Evolutionary conservation across 64 coral and sea anemone genomes (phyloP).

Genomic region (Trachythela sp.): DNA sequence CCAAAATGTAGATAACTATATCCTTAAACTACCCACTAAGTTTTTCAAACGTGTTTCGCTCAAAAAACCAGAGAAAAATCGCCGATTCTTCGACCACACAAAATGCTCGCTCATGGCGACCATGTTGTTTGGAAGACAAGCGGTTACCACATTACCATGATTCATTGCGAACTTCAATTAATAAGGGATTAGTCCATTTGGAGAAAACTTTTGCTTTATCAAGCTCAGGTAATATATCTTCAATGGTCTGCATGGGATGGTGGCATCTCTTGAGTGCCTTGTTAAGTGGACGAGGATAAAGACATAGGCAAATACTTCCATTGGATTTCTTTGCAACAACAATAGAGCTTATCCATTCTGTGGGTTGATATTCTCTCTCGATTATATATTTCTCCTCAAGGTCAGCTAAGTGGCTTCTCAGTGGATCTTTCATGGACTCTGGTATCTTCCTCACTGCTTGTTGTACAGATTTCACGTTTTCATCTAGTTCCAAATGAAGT

Average conservation of each 20-base stretch:
- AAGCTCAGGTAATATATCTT: not conserved
- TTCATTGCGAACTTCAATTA: too few relatives aligned
- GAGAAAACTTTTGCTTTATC: conserved; percentile 13
- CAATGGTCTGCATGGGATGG: not conserved
- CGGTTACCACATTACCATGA: too few relatives aligned
- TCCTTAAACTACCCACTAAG: too few relatives aligned
- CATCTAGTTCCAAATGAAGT: conserved; percentile 38
- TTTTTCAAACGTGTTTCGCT: too few relatives aligned
- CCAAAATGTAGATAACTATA: too few relatives aligned
- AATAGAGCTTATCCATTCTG: conserved; percentile 10
- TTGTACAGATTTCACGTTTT: conserved; percentile 24
- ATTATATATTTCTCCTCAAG: conserved; percentile 20
- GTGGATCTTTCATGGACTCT: not conserved
- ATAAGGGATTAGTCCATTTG: not conserved
- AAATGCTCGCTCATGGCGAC: too few relatives aligned
- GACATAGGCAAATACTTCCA: conserved; percentile 29
- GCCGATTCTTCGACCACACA: too few relatives aligned
- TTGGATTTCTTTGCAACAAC: conserved; percentile 20
- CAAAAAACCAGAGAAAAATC: too few relatives aligned
- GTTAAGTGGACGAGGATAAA: conserved; percentile 4
- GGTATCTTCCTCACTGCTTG: not conserved
- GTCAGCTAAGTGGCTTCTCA: not conserved
- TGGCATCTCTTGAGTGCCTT: not conserved
- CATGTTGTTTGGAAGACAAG: too few relatives aligned
- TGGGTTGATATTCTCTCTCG: conserved; percentile 12